Evolutionary conservation across 2,797 vertebrate species (phyloP).

Genomic region (Chrosomus eos): DNA sequence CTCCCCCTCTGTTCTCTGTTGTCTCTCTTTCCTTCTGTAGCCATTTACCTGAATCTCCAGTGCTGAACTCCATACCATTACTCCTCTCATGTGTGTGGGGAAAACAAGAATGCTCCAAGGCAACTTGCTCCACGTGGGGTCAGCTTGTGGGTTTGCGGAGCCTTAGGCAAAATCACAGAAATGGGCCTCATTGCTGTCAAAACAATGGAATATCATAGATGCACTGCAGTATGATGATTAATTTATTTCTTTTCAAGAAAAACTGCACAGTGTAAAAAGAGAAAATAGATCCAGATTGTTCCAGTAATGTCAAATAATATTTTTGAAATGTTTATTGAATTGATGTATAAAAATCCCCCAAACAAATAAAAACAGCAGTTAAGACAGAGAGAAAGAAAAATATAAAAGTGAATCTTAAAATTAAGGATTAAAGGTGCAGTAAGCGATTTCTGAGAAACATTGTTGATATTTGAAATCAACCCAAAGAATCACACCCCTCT

Average conservation of each 20-base stretch:
- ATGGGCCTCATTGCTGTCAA: background rate
- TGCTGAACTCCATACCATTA: background rate
- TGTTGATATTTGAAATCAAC: too few relatives aligned
- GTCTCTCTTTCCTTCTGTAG: constrained; percentile 20
- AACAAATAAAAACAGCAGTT: background rate
- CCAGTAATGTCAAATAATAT: background rate
- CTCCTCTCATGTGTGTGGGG: background rate
- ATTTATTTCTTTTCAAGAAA: background rate
- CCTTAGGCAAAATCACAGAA: constrained; percentile 10
- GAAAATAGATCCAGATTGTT: background rate
- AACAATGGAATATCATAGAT: constrained; percentile 1
- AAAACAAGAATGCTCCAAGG: background rate
- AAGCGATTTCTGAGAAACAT: background rate
- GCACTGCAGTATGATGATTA: background rate
- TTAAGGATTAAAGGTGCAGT: background rate
- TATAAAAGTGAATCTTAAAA: background rate
- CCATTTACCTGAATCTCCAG: constrained; percentile 20
- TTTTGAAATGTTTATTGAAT: background rate
- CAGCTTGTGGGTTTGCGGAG: background rate
- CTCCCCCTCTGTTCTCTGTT: constrained; percentile 5
- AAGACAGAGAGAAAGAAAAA: background rate
- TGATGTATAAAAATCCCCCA: background rate
- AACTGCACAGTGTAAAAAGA: background rate
- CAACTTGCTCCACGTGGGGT: background rate
- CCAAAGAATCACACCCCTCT: too few relatives aligned